Conservation (phyloP, 2,113 vertebrate genomes). For the Microcebus jonahi region DNA sequence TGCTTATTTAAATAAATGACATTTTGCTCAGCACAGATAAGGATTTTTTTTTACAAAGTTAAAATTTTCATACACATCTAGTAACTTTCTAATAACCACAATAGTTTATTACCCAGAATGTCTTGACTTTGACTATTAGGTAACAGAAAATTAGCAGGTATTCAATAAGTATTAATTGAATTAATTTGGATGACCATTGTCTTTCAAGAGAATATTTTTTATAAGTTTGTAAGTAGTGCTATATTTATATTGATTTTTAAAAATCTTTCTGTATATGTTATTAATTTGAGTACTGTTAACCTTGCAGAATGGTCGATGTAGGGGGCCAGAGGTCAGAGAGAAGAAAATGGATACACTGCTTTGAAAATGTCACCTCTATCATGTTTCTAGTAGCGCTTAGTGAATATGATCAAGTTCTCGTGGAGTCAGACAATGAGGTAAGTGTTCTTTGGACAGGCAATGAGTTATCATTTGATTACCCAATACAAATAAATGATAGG, state of each 20-base stretch:
- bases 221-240: constrained; percentile 12
- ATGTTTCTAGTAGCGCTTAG: constrained; percentile 98
- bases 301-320: constrained; percentile 96
- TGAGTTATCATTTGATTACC: constrained; percentile 9
- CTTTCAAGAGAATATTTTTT: constrained; percentile 35
- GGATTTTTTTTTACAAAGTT: neutral
- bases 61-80: neutral
- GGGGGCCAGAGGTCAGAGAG: constrained; percentile 97
- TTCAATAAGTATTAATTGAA: constrained; percentile 2
- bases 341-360: constrained; percentile 99
- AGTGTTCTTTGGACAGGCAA: constrained; percentile 61
- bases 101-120: constrained; percentile 13
- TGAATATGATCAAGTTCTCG: constrained; percentile 97
- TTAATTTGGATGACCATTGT: neutral
- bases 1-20: neutral
- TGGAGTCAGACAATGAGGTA: constrained; percentile 98
- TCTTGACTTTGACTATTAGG: neutral
- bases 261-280: constrained; percentile 56
- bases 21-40: neutral
- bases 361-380: constrained; percentile 98
- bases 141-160: constrained; percentile 3
- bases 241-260: neutral
- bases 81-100: neutral
- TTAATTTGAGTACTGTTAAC: constrained; percentile 77
- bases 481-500: neutral